These are phyloP conservation scores for Euzetes globulus DNA, from an alignment of 2,888 invertebrate species.

Conservation along the genomic window DNA sequence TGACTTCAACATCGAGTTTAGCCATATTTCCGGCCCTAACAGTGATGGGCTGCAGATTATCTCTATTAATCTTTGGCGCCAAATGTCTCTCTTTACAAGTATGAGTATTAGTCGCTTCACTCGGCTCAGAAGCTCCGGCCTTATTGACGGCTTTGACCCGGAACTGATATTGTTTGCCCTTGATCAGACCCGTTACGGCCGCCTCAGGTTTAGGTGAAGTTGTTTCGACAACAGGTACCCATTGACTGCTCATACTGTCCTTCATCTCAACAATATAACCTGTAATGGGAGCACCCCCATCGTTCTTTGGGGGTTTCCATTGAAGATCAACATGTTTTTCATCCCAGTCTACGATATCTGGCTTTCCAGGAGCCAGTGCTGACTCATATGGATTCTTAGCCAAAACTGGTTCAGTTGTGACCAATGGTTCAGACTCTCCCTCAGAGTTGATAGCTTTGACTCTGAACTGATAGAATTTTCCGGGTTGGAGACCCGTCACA, in stretches of 20 bases:
- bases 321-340: constrained; percentile 66
- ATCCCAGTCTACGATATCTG: constrained; percentile 60
- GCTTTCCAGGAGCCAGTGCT: constrained; percentile 77
- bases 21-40: constrained; percentile 90
- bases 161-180: constrained; percentile 97
- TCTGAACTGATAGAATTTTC: constrained; percentile 54
- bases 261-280: constrained; percentile 76
- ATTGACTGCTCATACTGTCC: constrained; percentile 50
- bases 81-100: no score
- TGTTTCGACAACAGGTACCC: constrained; percentile 78
- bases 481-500: constrained; percentile 51
- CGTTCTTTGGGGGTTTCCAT: constrained; percentile 55
- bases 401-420: constrained; percentile 74
- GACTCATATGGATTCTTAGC: constrained; percentile 95
- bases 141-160: constrained; percentile 93
- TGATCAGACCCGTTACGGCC: constrained; percentile 78
- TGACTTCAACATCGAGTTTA: constrained; percentile 85
- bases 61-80: constrained; percentile 78
- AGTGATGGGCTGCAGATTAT: constrained; percentile 76
- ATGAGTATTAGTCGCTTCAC: constrained; percentile 80
- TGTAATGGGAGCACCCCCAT: constrained; percentile 44
- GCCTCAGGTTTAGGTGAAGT: constrained; percentile 67
- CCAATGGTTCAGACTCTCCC: constrained; percentile 74
- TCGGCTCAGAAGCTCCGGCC: constrained; percentile 91
- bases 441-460: constrained; percentile 54